Conservation (phyloP, 1,140 invertebrate species). For the Drosophila lacteicornis region DNA sequence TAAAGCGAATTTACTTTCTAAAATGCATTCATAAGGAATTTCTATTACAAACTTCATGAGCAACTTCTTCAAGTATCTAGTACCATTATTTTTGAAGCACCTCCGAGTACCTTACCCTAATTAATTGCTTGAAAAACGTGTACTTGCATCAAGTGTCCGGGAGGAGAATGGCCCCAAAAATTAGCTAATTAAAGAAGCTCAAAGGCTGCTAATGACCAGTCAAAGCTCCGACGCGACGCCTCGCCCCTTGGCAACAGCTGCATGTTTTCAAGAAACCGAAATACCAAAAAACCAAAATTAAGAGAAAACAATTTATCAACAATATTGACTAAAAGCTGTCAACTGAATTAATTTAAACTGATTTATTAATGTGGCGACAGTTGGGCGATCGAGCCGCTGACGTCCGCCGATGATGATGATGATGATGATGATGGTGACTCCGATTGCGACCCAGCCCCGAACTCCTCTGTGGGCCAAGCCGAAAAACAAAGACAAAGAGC, state of each 20-base stretch:
- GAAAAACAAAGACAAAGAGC: conserved; percentile 40
- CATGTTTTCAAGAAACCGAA: conserved; percentile 18
- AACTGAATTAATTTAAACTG: conserved; percentile 66
- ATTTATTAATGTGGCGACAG: conserved; percentile 74
- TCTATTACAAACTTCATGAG: not conserved
- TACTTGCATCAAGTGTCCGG: not conserved
- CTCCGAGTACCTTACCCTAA: not conserved
- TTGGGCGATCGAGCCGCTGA: conserved; percentile 50
- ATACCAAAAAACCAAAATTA: conserved; percentile 26
- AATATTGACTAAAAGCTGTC: conserved; percentile 52
- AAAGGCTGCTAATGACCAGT: conserved; percentile 32
- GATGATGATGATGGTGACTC: conserved; percentile 14
- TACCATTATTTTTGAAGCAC: not conserved
- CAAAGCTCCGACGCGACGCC: not conserved
- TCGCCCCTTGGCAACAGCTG: conserved; percentile 43
- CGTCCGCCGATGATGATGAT: conserved; percentile 20
- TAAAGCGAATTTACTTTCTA: not conserved
- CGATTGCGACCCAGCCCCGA: not conserved
- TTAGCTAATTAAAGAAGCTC: conserved; percentile 28
- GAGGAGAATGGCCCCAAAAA: conserved; percentile 5
- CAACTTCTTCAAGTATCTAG: not conserved
- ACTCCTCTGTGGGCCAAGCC: not conserved
- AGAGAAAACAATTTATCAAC: conserved; percentile 45
- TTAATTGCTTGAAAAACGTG: not conserved
- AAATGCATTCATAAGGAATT: too few relatives aligned